Conservation (phyloP, 2,113 vertebrate genomes). For the Archocentrus centrarchus region DNA sequence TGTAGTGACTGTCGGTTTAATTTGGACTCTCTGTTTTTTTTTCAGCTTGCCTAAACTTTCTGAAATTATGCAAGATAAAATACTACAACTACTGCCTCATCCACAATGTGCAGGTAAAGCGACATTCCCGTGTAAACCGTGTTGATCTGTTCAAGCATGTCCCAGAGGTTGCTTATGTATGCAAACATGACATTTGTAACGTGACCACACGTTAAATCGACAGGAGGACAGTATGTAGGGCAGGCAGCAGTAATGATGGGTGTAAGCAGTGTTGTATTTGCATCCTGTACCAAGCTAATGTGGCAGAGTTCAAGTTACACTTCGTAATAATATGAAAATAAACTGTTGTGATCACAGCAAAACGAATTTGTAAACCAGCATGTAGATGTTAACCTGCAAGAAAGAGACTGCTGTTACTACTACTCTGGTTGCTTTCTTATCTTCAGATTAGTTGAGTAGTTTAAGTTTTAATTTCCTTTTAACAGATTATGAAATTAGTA, state of each 20-base stretch:
- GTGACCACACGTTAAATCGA: too few species aligned
- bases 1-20: neutral
- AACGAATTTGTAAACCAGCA: neutral
- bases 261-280: neutral
- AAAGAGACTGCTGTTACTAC: neutral
- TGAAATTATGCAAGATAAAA: conserved; percentile 98
- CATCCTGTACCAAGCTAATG: neutral
- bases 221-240: too few species aligned
- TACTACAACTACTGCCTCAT: conserved; percentile 98
- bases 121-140: neutral
- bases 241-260: neutral
- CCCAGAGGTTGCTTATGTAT: neutral
- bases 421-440: neutral
- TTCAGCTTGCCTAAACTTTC: conserved; percentile 93
- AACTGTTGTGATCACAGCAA: neutral
- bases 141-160: neutral
- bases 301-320: neutral
- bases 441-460: neutral
- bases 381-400: neutral
- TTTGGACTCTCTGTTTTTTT: conserved; percentile 24
- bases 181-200: too few species aligned
- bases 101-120: conserved; percentile 95
- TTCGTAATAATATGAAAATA: neutral
- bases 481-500: neutral
- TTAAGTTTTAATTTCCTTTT: neutral